Base-by-base conservation (phyloP, 2,797 vertebrate genomes). In the Pygocentrus nattereri region DNA sequence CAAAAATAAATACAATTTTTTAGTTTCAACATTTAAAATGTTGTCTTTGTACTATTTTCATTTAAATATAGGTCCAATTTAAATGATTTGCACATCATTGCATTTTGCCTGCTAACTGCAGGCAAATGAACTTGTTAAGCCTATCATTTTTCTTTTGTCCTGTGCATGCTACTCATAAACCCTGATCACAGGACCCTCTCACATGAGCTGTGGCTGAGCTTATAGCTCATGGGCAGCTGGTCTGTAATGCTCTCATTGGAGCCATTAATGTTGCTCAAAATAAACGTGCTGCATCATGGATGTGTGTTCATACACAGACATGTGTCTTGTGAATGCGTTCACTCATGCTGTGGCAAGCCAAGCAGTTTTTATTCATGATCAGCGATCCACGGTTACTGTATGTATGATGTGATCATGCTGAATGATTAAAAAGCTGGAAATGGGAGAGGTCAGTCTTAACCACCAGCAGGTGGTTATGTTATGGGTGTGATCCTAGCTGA, bases 121-220 rank as follows among this genome's bases (percentile, higher is more conserved):
- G 19, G 4, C 64, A n/a, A 65, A 12, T 34, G 3, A 44, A n/a
- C 41, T 18, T 5, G 65, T 23, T 41, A 23, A 11, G 64, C 56
- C 44, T 61, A 52, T 49, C 2, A 49, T 68, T 50, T 25, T 7
- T 47, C 54, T 61, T 54, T 62, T 69, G 2, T 54, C n/a, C 4
- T 73, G 13, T 76, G 12, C 27, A n/a, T 23, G 5, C 34, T 25
- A 5, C 19, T 21, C 41, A 41, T 41, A 52, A 27, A 44, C 27
- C 25, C 76, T 49, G 30, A 59, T 78, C 78, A 80, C 70, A 58
- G 15, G 69, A 78, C 65, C 8, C 30, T 73, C 31, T 79, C 56
- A 67, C 52, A 67, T 52, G 44, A 11, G 31, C 41, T 67, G 27
- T 61, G 61, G 52, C 13, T 31, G 27, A 61, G 69, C 52, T 49